A percentile compares a stretch with the other conserved stretches of the same genome.
Evolutionary conservation across 2,888 invertebrate species (phyloP).

Genomic region (Himalopsyche anomala): DNA sequence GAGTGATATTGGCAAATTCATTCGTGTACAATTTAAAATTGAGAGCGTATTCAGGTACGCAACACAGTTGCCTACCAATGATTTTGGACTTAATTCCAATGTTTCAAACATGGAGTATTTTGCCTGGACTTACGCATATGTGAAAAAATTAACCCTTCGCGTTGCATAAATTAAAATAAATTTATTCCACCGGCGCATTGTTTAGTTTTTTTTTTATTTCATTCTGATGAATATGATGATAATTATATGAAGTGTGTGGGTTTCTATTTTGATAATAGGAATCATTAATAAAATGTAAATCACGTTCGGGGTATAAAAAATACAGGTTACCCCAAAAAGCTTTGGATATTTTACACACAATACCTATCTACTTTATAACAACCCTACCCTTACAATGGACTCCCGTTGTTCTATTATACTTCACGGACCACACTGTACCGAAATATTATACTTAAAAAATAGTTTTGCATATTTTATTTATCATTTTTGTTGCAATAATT

Average conservation of each 20-base stretch:
- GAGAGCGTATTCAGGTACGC: background rate
- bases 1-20: too few relatives aligned
- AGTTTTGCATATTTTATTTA: background rate
- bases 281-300: conserved; percentile 66
- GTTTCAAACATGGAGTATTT: background rate
- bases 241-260: conserved; percentile 63
- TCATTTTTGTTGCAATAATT: background rate
- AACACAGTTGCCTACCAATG: background rate
- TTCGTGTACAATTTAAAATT: too few relatives aligned
- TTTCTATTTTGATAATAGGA: conserved; percentile 64
- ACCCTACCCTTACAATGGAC: conserved; percentile 22
- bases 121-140: conserved; percentile 18
- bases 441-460: conserved; percentile 32
- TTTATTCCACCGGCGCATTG: conserved; percentile 50
- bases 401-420: conserved; percentile 37
- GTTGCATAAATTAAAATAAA: conserved; percentile 64
- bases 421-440: conserved; percentile 14
- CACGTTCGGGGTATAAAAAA: conserved; percentile 59
- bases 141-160: conserved; percentile 62
- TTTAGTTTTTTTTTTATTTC: conserved; percentile 57
- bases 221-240: conserved; percentile 58
- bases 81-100: background rate
- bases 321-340: conserved; percentile 29
- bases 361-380: background rate
- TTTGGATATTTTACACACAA: background rate